Percentiles rank a stretch among this genome's conserved stretches.
These are phyloP conservation scores for Drosophila pallidifrons DNA, from an alignment of 1,140 invertebrate species.

Conservation along the genomic window DNA sequence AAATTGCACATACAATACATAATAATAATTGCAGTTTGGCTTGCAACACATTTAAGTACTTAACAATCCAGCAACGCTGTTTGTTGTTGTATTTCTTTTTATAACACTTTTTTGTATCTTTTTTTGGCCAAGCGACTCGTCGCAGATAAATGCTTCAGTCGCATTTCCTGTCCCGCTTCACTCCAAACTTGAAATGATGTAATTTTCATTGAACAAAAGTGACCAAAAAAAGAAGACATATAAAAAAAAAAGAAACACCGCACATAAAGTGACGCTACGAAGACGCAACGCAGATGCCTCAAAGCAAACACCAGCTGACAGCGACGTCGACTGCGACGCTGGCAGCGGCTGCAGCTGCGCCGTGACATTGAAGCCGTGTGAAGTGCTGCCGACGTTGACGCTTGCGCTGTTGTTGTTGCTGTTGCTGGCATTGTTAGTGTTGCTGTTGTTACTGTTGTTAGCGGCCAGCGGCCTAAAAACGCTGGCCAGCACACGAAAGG, in stretches of 20 bases:
- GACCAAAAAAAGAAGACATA: constrained; percentile 51
- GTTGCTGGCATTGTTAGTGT: constrained; percentile 6
- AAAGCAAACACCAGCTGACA: constrained; percentile 43
- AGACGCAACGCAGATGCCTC: constrained; percentile 46
- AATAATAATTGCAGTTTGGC: constrained; percentile 64
- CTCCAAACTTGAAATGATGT: constrained; percentile 55
- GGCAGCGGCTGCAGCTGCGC: constrained; percentile 25
- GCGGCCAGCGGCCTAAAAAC: constrained; percentile 72
- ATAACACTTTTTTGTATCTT: not conserved
- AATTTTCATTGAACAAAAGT: constrained; percentile 65
- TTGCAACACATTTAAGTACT: constrained; percentile 58
- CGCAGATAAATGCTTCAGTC: constrained; percentile 41
- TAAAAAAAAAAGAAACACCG: constrained; percentile 9
- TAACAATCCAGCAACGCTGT: constrained; percentile 14
- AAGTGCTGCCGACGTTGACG: constrained; percentile 35
- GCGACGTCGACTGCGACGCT: constrained; percentile 10
- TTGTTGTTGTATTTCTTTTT: not conserved
- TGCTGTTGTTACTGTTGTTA: constrained; percentile 26
- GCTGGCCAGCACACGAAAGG: constrained; percentile 42
- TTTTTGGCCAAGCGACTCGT: constrained; percentile 6
- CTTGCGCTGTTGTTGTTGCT: constrained; percentile 1
- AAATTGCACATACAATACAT: constrained; percentile 45
- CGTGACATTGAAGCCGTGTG: constrained; percentile 51
- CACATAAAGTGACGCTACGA: constrained; percentile 43
- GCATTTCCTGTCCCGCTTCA: constrained; percentile 61